Base-by-base conservation (phyloP, 2,113 vertebrate genomes). In the Monarcha castaneiventris region DNA sequence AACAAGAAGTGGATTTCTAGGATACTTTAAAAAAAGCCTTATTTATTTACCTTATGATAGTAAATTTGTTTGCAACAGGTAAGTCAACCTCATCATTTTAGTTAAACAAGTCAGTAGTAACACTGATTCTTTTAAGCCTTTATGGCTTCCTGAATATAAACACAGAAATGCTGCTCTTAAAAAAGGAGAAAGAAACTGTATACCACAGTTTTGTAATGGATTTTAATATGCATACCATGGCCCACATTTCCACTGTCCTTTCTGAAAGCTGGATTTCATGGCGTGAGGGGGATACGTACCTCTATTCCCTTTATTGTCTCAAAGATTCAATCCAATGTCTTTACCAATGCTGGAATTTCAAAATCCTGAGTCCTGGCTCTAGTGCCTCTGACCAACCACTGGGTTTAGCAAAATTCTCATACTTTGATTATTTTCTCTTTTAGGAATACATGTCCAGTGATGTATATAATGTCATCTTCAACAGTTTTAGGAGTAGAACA, bases 1-100 rank as follows among this genome's bases (percentile, higher is more conserved):
- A 82, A 16, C 64, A 79, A 72, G 56, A 84, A 59, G 32, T 46
- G 46, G 27, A 23, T 81, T 83, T 88, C 44, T 69, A 69, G 90
- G 39, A 64, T 66, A 54, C n/a, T 49, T 87, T 1, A 2, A 11
- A 27, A 39, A 37, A n/a, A 33, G n/a, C 33, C 11, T 44, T 84
- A 3, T 14, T 68, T 66, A 64, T 74, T 82, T 2, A 13, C 39
- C 29, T 56, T 63, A 76, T 56, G 61, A 66, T 91, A 83, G 76
- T 87, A 76, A 39, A 62, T 74, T 78, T 77, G 11, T 86, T 82
- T 93, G 69, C 51, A 79, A 33, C 10, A 46, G 30, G 13, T 72
- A 88, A 64, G 35, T 92, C 76, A 93, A n/a, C 22, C 17, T 67
- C 39, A 84, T 84, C 2, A n/a, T 87, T 95, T 90, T 62, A 82